These are phyloP conservation scores for Sycobia sp. DNA, from an alignment of 1,140 invertebrate species.

Conservation along the genomic window DNA sequence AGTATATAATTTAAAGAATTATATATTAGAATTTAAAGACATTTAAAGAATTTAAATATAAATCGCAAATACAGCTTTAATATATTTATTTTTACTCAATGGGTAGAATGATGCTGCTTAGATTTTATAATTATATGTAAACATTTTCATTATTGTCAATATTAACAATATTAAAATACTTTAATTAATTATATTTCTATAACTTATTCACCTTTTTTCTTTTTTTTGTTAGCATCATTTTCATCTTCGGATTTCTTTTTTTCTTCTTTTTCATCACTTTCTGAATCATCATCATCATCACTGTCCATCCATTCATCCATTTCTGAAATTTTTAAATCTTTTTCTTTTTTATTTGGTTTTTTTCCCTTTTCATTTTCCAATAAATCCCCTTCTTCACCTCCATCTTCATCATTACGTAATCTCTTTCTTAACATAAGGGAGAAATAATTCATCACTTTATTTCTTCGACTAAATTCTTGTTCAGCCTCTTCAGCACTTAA, in stretches of 20 bases:
- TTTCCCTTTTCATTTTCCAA: conserved; percentile 60
- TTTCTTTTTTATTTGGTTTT: conserved; percentile 62
- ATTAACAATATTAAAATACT: no score
- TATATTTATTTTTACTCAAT: no score
- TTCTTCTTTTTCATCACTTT: conserved; percentile 69
- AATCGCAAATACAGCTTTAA: no score
- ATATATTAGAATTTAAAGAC: no score
- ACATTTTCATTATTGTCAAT: no score
- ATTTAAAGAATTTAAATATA: no score
- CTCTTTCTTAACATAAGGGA: conserved; percentile 90
- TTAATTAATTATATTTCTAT: no score
- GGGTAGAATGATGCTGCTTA: no score
- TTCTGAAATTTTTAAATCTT: conserved; percentile 85
- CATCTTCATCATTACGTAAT: conserved; percentile 81
- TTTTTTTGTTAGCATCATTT: conserved; percentile 69
- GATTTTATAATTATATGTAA: no score
- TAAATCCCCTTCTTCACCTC: conserved; percentile 75
- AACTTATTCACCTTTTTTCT: conserved; percentile 63
- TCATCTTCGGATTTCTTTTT: conserved; percentile 74
- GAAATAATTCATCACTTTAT: conserved; percentile 95
- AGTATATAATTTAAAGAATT: no score
- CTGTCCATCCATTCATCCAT: conserved; percentile 91
- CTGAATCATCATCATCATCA: conserved; percentile 79
- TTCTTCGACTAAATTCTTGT: conserved; percentile 91
- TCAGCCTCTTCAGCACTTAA: conserved; percentile 96